These are phyloP conservation scores for Phorcus lineatus DNA, from an alignment of 2,888 invertebrate species.

Conservation along the genomic window DNA sequence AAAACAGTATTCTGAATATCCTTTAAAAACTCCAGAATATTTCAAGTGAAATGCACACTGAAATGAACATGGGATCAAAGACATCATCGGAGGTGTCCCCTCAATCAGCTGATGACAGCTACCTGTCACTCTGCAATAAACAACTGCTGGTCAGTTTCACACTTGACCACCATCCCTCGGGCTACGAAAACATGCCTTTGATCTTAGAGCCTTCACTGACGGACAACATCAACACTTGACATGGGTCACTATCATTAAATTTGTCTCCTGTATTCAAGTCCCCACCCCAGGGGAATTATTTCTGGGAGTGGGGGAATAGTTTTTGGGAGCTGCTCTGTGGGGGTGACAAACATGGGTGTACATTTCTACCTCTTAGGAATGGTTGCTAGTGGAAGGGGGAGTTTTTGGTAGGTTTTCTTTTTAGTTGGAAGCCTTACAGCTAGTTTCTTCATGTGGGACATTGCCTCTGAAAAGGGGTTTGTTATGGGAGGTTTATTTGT, in stretches of 20 bases:
- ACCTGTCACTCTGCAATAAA: background rate
- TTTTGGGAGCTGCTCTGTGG: background rate
- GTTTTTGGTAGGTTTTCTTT: too few species aligned
- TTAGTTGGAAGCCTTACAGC: too few species aligned
- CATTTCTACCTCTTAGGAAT: background rate
- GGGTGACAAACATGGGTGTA: background rate
- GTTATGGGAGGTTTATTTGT: too few species aligned
- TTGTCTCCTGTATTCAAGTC: conserved; percentile 17
- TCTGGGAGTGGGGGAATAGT: background rate
- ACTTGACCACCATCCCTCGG: background rate
- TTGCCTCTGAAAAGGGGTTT: too few species aligned
- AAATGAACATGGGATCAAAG: background rate
- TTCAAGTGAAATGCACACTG: too few species aligned
- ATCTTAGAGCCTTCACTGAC: background rate
- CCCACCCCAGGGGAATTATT: conserved; percentile 2
- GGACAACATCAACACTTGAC: conserved; percentile 1
- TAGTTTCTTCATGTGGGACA: too few species aligned
- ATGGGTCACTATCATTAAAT: conserved; percentile 15
- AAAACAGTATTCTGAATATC: too few species aligned
- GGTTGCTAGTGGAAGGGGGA: background rate
- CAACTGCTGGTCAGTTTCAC: conserved; percentile 11
- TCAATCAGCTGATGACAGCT: conserved; percentile 5
- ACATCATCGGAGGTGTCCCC: background rate
- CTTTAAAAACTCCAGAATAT: too few species aligned
- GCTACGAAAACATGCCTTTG: conserved; percentile 14